Conservation (phyloP, 2,797 vertebrate species). For the Premnoplex brunnescens region DNA sequence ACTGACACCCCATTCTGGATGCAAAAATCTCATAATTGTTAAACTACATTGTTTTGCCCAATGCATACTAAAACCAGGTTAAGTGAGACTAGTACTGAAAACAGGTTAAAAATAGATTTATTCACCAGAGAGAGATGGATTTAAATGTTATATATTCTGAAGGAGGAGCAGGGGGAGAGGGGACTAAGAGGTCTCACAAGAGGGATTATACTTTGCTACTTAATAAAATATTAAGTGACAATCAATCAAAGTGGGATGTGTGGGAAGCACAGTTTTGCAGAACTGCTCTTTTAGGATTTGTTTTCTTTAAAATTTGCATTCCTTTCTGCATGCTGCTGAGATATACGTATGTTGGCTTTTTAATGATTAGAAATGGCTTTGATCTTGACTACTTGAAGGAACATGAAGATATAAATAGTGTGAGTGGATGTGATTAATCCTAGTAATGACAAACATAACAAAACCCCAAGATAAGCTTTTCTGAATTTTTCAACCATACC, state of each 20-base stretch:
- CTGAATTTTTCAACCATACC: neutral
- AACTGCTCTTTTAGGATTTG: constrained; percentile 33
- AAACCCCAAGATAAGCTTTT: neutral
- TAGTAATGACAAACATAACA: constrained; percentile 24
- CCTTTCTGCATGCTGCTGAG: neutral
- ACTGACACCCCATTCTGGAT: neutral
- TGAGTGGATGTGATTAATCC: constrained; percentile 14
- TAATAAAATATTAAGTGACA: constrained; percentile 49
- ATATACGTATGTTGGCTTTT: neutral
- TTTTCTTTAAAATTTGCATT: constrained; percentile 31
- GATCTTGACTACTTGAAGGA: constrained; percentile 53
- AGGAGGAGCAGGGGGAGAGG: neutral
- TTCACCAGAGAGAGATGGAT: neutral
- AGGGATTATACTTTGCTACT: constrained; percentile 17
- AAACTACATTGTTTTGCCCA: neutral
- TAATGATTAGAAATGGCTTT: constrained; percentile 48
- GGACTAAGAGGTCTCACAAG: constrained; percentile 13
- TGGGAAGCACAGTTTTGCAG: constrained; percentile 4
- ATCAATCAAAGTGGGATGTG: constrained; percentile 14
- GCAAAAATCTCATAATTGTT: neutral
- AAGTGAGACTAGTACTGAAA: constrained; percentile 27
- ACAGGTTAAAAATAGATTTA: constrained; percentile 44
- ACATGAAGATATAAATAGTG: constrained; percentile 35
- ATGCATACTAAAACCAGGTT: constrained; percentile 10
- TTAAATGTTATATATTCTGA: constrained; percentile 11